These are phyloP conservation scores for Bradynema listronoti DNA, from an alignment of 1,140 invertebrate genomes.

Conservation along the genomic window DNA sequence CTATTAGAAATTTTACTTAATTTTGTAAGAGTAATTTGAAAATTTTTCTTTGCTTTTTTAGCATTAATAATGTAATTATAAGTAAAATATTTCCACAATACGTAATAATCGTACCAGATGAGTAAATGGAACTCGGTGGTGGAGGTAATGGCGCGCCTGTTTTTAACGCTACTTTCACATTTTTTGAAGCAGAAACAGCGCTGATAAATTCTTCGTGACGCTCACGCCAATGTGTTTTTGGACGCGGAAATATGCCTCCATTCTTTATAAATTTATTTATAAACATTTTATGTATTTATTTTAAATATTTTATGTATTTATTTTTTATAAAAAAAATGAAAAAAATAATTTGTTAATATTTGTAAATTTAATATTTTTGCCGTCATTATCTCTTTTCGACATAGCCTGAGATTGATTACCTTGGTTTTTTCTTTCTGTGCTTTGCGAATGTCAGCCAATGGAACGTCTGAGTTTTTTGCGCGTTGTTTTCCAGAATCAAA, in stretches of 20 bases:
- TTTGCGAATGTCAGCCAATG: slow-evolving; percentile 35
- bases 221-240: slow-evolving; percentile 75
- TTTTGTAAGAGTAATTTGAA: too few species aligned
- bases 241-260: slow-evolving; percentile 50
- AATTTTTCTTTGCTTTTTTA: too few species aligned
- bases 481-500: slow-evolving; percentile 51
- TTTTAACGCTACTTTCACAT: slow-evolving; percentile 73
- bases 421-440: slow-evolving; percentile 46
- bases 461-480: slow-evolving; percentile 39
- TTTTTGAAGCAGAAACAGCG: slow-evolving; percentile 78
- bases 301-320: too few species aligned
- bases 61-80: too few species aligned
- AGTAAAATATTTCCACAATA: background rate
- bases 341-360: too few species aligned
- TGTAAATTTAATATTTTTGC: background rate
- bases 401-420: too few species aligned
- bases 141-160: slow-evolving; percentile 39
- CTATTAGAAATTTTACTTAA: too few species aligned
- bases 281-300: too few species aligned
- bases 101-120: slow-evolving; percentile 16
- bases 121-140: slow-evolving; percentile 28
- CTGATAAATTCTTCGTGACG: slow-evolving; percentile 86
- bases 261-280: too few species aligned
- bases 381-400: too few species aligned
- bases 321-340: too few species aligned